Conservation (phyloP, 2,113 vertebrate species). For the Oncorhynchus tshawytscha region DNA sequence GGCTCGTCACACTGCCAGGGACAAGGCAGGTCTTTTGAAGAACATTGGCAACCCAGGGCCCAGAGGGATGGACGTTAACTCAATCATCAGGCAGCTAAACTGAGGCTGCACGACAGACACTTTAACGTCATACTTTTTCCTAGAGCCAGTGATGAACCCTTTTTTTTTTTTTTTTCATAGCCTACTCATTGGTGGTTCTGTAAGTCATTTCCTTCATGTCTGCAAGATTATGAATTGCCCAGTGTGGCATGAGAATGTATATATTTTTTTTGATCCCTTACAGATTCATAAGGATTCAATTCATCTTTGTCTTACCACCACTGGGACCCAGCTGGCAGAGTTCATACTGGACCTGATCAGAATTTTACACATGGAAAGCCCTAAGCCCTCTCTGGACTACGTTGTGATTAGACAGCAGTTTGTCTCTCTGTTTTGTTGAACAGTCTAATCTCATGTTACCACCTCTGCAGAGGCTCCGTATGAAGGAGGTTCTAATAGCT, state of each 20-base stretch:
- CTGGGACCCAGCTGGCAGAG: neutral
- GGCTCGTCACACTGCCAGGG: constrained; percentile 82
- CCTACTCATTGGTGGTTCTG: neutral
- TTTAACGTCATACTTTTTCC: neutral
- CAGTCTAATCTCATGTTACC: neutral
- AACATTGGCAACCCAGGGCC: constrained; percentile 86
- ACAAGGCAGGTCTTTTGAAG: constrained; percentile 85
- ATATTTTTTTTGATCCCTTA: neutral
- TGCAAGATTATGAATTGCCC: too few relatives aligned
- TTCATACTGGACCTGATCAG: neutral
- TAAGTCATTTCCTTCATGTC: too few relatives aligned
- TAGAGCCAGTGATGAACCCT: neutral
- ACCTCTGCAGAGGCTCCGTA: neutral
- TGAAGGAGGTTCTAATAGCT: neutral
- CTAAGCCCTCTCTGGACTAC: neutral
- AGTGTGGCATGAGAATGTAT: neutral
- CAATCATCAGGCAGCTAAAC: constrained; percentile 89
- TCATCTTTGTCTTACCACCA: neutral
- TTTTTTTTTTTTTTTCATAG: neutral
- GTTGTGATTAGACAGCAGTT: neutral
- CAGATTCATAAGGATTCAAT: neutral
- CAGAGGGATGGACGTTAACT: constrained; percentile 81
- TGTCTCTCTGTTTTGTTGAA: neutral
- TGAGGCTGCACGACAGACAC: constrained; percentile 48
- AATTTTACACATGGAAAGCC: neutral